These are phyloP conservation scores for Scytalopus superciliaris DNA, from an alignment of 2,113 vertebrate genomes.

Conservation along the genomic window DNA sequence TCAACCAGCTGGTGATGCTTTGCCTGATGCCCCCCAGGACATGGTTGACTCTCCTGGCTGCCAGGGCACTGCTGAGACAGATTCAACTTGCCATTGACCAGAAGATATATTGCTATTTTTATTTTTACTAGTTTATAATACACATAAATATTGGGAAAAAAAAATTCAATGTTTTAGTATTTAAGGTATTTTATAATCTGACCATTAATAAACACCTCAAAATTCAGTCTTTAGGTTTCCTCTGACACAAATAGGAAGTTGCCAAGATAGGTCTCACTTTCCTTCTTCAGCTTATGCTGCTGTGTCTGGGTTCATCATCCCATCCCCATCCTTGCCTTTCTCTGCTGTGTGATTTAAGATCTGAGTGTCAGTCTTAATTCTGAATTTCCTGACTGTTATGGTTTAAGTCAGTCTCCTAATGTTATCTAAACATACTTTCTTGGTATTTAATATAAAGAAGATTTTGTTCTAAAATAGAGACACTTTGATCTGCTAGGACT, in stretches of 20 bases:
- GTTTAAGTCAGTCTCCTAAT: conserved; percentile 47
- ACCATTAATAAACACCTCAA: not conserved
- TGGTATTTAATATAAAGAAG: conserved; percentile 67
- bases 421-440: conserved; percentile 56
- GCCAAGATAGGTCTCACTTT: not conserved
- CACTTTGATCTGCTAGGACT: conserved; percentile 45
- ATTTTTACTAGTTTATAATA: not conserved
- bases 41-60: not conserved
- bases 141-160: not conserved
- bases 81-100: not conserved
- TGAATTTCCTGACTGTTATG: conserved; percentile 55
- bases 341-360: conserved; percentile 17
- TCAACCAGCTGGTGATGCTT: accelerated
- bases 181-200: not conserved
- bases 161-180: not conserved
- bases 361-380: conserved; percentile 55
- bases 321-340: not conserved
- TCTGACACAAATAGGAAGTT: not conserved
- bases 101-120: not conserved
- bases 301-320: not conserved
- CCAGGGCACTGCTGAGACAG: not conserved
- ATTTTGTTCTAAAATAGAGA: conserved; percentile 54
- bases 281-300: accelerated
- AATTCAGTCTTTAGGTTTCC: not conserved
- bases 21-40: not conserved